Percentiles rank a stretch among this genome's conserved stretches.
Evolutionary conservation across 2,113 vertebrate species (phyloP).

Genomic region (Semnopithecus entellus): DNA sequence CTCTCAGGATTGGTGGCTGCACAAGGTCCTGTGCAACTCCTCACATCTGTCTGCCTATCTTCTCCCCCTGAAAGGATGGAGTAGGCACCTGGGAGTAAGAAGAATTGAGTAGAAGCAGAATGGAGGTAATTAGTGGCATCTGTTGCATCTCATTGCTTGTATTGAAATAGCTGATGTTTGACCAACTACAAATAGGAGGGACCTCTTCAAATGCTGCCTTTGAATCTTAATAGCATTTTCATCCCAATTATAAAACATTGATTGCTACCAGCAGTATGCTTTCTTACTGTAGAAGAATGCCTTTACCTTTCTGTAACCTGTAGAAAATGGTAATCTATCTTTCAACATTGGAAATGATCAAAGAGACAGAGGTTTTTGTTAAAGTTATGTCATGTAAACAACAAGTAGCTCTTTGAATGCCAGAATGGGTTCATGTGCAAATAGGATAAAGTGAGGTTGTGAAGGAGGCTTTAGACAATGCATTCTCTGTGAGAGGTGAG

Average conservation of each 20-base stretch:
- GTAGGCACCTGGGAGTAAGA: not conserved
- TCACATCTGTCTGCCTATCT: constrained; percentile 36
- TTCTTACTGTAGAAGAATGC: constrained; percentile 39
- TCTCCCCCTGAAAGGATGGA: not conserved
- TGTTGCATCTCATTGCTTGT: not conserved
- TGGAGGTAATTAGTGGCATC: constrained; percentile 43
- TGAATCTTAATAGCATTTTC: constrained; percentile 17
- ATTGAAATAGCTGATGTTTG: constrained; percentile 35
- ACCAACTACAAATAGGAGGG: constrained; percentile 48
- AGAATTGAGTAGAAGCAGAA: not conserved
- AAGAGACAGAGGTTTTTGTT: not conserved
- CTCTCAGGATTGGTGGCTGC: constrained; percentile 8
- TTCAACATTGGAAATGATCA: not conserved
- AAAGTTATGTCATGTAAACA: not conserved
- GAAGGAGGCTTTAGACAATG: not conserved
- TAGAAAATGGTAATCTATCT: not conserved
- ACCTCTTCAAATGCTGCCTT: constrained; percentile 45
- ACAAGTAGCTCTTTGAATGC: not conserved
- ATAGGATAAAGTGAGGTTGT: not conserved
- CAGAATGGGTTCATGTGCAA: not conserved
- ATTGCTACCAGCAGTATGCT: not conserved
- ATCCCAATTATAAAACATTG: not conserved
- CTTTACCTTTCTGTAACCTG: constrained; percentile 22
- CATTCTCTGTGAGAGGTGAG: not conserved
- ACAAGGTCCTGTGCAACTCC: not conserved